phyloP scores from a whole-genome alignment of 2,113 vertebrate genomes.

The Pangasianodon gigas region DNA sequence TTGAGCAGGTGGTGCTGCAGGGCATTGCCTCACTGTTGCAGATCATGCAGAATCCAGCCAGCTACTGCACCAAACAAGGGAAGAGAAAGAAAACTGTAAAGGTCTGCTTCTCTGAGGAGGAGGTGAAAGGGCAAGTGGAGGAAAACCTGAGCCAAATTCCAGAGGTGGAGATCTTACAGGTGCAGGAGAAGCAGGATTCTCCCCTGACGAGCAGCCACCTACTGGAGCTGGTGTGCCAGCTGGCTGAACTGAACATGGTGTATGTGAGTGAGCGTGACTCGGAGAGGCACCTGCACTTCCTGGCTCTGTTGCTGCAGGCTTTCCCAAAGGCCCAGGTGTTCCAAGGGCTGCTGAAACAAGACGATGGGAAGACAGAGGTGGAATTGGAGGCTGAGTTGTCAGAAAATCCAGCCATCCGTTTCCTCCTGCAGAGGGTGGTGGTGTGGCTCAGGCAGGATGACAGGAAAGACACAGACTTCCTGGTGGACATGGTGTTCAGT shows the following conservation, averaged over 20 bases:
- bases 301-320: constrained; percentile 80
- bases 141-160: constrained; percentile 46
- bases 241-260: constrained; percentile 84
- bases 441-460: constrained; percentile 83
- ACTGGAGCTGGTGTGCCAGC: constrained; percentile 85
- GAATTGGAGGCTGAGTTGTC: constrained; percentile 47
- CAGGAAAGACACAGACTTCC: constrained; percentile 74
- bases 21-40: constrained; percentile 82
- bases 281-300: constrained; percentile 85
- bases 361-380: constrained; percentile 47
- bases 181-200: constrained; percentile 46
- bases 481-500: constrained; percentile 94
- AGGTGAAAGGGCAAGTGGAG: constrained; percentile 58
- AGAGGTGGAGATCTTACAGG: constrained; percentile 38
- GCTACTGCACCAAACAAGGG: constrained; percentile 59
- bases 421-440: constrained; percentile 81
- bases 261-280: constrained; percentile 83
- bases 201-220: constrained; percentile 75
- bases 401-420: constrained; percentile 80
- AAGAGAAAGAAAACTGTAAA: constrained; percentile 79
- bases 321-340: constrained; percentile 86
- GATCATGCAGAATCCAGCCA: constrained; percentile 82
- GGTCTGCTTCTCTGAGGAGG: constrained; percentile 78
- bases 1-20: constrained; percentile 73
- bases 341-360: constrained; percentile 76